phyloP scores from a whole-genome alignment of 1,140 invertebrate genomes.

The Caenorhabditis brenneri region DNA sequence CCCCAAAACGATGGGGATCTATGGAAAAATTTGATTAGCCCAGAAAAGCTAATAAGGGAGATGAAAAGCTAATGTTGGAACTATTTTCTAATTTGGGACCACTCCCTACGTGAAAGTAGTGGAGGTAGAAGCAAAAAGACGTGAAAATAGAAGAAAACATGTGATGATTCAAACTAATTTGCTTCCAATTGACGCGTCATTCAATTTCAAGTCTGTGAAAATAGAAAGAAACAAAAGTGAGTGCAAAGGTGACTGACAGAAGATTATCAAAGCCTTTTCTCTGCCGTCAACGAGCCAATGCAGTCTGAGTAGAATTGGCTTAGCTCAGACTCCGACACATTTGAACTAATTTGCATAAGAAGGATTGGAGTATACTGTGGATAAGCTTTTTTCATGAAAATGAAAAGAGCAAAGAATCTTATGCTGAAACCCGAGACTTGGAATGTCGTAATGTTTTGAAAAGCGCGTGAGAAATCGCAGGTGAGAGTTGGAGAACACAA shows the following conservation, averaged over 20 bases:
- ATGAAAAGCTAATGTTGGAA: background rate
- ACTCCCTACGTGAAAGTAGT: background rate
- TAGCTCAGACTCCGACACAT: background rate
- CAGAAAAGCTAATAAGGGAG: background rate
- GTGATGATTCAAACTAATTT: constrained; percentile 36
- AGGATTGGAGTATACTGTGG: background rate
- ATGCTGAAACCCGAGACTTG: background rate
- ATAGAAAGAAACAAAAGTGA: background rate
- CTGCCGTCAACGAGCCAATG: background rate
- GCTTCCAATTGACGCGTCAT: background rate
- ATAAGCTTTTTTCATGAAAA: background rate
- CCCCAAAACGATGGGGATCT: background rate
- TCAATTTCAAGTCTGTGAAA: background rate
- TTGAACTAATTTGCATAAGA: constrained; percentile 1
- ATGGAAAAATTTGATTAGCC: constrained; percentile 16
- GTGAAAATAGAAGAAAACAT: background rate
- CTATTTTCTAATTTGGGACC: background rate
- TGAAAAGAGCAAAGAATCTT: constrained; percentile 21
- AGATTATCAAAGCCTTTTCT: background rate
- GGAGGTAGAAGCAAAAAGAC: background rate
- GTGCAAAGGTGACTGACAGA: constrained; percentile 10
- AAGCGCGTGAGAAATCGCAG: constrained; percentile 15
- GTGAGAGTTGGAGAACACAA: constrained; percentile 4
- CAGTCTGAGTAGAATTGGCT: background rate
- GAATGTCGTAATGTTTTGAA: constrained; percentile 4